These are phyloP conservation scores for Catajapyx aquilonaris DNA, from an alignment of 1,140 invertebrate genomes.

Conservation along the genomic window DNA sequence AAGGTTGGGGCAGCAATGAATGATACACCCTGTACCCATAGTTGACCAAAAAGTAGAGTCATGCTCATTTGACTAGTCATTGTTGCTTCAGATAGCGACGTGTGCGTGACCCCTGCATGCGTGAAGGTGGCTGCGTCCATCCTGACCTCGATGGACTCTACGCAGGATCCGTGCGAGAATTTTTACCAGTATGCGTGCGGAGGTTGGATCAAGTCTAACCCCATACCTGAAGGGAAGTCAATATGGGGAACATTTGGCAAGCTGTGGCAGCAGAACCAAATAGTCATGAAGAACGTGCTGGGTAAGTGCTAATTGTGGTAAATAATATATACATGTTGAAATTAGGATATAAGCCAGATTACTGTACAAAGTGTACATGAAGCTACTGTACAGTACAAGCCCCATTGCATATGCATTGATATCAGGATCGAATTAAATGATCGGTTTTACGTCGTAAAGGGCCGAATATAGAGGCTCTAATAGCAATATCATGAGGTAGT, in stretches of 20 bases:
- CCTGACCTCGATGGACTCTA: conserved; percentile 56
- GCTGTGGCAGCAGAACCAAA: conserved; percentile 75
- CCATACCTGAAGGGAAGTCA: conserved; percentile 78
- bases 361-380: too few species aligned
- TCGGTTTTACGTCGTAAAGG: too few species aligned
- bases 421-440: too few species aligned
- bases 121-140: conserved; percentile 68
- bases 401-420: too few species aligned
- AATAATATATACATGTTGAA: too few species aligned
- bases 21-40: neutral
- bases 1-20: neutral
- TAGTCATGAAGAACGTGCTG: conserved; percentile 74
- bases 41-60: conserved; percentile 4
- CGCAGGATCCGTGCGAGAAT: conserved; percentile 72
- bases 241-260: conserved; percentile 90
- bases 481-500: too few species aligned
- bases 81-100: conserved; percentile 15
- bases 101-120: conserved; percentile 61
- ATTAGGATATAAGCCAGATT: too few species aligned
- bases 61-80: too few species aligned
- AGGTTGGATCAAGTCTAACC: conserved; percentile 76
- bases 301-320: conserved; percentile 31
- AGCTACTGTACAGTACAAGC: too few species aligned
- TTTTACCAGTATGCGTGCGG: conserved; percentile 90
- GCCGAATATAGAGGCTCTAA: too few species aligned